phyloP scores from a whole-genome alignment of 2,797 vertebrate genomes.

The Nyctalus aviator region DNA sequence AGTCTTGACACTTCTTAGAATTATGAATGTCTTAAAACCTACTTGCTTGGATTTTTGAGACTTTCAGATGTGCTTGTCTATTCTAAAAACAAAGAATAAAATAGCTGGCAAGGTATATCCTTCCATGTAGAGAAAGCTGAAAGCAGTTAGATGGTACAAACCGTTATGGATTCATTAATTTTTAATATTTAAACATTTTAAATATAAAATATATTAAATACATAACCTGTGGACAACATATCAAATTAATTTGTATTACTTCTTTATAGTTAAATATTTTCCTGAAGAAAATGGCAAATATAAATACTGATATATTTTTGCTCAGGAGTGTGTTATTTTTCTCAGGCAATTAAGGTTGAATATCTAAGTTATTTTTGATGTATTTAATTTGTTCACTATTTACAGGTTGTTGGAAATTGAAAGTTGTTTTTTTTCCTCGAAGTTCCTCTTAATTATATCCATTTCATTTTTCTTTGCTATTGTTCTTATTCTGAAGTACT shows the following conservation, averaged over 20 bases:
- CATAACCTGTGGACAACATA: neutral
- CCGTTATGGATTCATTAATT: neutral
- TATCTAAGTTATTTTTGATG: conserved; percentile 2
- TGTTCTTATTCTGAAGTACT: conserved; percentile 10
- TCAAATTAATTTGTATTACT: neutral
- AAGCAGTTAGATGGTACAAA: neutral
- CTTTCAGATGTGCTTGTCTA: conserved; percentile 19
- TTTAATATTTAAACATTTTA: conserved; percentile 56
- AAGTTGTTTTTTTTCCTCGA: neutral
- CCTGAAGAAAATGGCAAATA: neutral
- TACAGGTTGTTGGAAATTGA: neutral
- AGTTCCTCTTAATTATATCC: neutral
- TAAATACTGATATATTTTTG: neutral
- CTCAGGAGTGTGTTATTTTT: neutral
- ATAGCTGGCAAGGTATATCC: neutral
- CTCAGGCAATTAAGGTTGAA: neutral
- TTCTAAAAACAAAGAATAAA: conserved; percentile 51
- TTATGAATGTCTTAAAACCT: conserved; percentile 54
- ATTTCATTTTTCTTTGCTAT: neutral
- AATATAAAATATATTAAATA: neutral
- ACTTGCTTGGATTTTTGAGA: conserved; percentile 16
- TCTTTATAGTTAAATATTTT: conserved; percentile 15
- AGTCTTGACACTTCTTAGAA: conserved; percentile 43
- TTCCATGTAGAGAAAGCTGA: conserved; percentile 18
- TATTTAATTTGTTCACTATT: conserved; percentile 10